Evolutionary conservation across 2,797 vertebrate genomes (phyloP).

Genomic region (Karalla daura): DNA sequence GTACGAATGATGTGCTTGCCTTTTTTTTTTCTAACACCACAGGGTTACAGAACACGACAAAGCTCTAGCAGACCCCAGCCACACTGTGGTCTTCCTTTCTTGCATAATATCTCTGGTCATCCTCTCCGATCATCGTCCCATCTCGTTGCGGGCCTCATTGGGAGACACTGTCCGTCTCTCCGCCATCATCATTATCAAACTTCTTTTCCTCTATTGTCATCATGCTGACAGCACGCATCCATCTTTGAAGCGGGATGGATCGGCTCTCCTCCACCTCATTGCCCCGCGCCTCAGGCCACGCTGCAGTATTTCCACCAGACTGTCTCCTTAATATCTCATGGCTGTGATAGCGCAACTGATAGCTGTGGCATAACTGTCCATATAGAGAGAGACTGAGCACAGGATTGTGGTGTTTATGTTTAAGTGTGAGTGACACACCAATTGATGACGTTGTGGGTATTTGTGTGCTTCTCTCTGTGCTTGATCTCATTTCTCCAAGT

Average conservation of each 20-base stretch:
- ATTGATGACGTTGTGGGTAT: background rate
- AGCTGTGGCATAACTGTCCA: no score
- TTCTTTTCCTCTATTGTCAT: background rate
- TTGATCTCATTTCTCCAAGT: no score
- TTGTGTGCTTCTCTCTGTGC: background rate
- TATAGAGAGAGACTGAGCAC: no score
- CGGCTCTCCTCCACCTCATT: background rate
- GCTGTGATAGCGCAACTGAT: background rate
- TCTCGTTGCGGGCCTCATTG: background rate
- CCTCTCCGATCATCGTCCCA: no score
- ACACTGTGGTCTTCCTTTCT: no score
- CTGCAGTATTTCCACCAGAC: background rate
- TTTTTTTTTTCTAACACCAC: no score
- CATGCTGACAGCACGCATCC: background rate
- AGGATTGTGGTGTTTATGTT: background rate
- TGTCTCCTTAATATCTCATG: background rate
- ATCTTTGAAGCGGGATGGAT: background rate
- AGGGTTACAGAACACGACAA: no score
- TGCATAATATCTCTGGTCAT: no score
- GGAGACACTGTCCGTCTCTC: background rate
- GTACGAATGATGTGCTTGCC: no score
- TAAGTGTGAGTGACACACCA: no score
- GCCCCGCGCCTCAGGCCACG: background rate
- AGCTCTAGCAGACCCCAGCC: no score
- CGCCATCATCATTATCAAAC: background rate